Evolutionary conservation across 2,113 vertebrate species (phyloP).

Genomic region (Prochilodus magdalenae): DNA sequence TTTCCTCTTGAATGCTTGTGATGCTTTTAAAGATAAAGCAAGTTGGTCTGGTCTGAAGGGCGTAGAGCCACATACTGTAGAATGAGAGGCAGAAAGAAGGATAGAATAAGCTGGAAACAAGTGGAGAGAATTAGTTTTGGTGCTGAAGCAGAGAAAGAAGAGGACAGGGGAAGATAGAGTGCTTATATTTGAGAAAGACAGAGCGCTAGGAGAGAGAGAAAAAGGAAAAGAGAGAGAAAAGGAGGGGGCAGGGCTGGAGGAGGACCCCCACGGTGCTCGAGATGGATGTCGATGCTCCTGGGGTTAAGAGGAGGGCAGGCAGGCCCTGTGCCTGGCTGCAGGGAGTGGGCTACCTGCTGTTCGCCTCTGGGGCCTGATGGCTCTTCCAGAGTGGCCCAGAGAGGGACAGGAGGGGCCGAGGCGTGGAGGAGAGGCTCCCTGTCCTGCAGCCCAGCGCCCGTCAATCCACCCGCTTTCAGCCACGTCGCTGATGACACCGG

Average conservation of each 20-base stretch:
- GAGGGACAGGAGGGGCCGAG: conserved; percentile 48
- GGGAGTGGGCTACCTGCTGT: conserved; percentile 60
- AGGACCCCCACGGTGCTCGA: conserved; percentile 48
- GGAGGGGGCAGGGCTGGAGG: conserved; percentile 38
- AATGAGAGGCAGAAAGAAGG: neutral
- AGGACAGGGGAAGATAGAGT: conserved; percentile 17
- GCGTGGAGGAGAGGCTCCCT: conserved; percentile 48
- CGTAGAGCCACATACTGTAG: neutral
- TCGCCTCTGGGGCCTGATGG: conserved; percentile 62
- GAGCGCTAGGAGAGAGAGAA: conserved; percentile 9
- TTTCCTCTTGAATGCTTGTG: neutral
- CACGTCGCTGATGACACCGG: conserved; percentile 39
- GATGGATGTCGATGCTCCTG: conserved; percentile 61
- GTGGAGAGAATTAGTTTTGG: conserved; percentile 24
- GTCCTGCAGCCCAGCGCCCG: conserved; percentile 20
- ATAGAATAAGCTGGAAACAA: neutral
- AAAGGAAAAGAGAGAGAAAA: conserved; percentile 44
- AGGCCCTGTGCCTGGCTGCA: conserved; percentile 63
- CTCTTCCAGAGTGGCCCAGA: conserved; percentile 60
- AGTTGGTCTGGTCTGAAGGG: conserved; percentile 6
- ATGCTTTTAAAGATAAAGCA: conserved; percentile 31
- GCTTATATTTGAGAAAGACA: conserved; percentile 30
- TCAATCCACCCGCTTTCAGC: conserved; percentile 50
- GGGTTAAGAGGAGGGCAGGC: conserved; percentile 64
- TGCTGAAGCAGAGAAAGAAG: conserved; percentile 10